These are phyloP conservation scores for Lepidonotus clava DNA, from an alignment of 2,888 invertebrate genomes.

Conservation along the genomic window DNA sequence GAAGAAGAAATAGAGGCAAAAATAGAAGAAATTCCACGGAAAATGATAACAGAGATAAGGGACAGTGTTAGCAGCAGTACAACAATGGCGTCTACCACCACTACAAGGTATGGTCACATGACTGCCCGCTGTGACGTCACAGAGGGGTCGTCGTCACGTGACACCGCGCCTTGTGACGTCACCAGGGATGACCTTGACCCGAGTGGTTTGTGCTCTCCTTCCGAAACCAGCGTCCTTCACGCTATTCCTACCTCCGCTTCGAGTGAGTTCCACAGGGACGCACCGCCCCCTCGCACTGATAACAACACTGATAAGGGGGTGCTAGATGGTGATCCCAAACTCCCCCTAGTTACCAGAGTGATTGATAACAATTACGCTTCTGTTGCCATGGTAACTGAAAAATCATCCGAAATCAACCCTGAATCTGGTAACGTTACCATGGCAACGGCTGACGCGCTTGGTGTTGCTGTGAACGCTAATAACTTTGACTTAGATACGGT, in stretches of 20 bases:
- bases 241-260: neutral
- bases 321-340: neutral
- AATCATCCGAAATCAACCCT: neutral
- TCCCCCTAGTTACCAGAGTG: constrained; percentile 9
- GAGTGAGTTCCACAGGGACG: neutral
- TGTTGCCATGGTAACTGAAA: constrained; percentile 47
- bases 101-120: constrained; percentile 21
- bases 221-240: neutral
- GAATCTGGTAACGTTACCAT: constrained; percentile 18
- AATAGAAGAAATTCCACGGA: neutral
- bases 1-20: neutral
- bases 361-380: constrained; percentile 43
- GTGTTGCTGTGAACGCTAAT: neutral
- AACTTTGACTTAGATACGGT: constrained; percentile 10
- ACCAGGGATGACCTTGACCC: constrained; percentile 6
- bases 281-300: neutral
- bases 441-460: constrained; percentile 27
- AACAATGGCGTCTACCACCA: neutral
- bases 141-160: constrained; percentile 6
- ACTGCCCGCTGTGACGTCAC: constrained; percentile 47
- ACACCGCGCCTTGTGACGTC: constrained; percentile 29
- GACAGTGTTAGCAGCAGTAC: neutral
- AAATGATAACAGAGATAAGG: neutral
- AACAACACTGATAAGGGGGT: neutral
- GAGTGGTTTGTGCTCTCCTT: neutral